A percentile compares a stretch with the other conserved stretches of the same genome.
These are phyloP conservation scores for Ophioderma brevispina DNA, from an alignment of 35 echinoderm and acorn worm genomes.

Conservation along the genomic window DNA sequence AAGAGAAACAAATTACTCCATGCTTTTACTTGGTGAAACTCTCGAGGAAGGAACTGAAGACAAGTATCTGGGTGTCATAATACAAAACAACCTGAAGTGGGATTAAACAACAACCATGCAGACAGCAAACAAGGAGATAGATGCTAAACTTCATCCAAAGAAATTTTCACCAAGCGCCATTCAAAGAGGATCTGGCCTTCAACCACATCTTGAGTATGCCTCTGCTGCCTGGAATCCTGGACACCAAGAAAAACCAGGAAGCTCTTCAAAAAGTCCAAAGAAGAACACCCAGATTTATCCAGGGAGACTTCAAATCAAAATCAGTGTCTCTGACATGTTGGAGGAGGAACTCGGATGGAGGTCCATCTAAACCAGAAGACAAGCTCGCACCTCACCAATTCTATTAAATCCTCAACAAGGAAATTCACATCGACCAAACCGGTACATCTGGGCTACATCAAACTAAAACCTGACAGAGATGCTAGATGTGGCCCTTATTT, in stretches of 20 bases:
- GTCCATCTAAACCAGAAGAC: no score
- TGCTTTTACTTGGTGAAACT: conserved; percentile 29
- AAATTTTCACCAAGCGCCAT: conserved; percentile 23
- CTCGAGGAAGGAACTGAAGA: conserved; percentile 22
- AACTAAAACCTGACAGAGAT: no score
- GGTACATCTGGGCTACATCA: no score
- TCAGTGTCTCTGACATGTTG: no score
- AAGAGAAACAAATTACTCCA: no score
- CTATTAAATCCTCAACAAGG: no score
- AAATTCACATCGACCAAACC: no score
- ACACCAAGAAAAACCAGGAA: not conserved
- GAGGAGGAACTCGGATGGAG: no score
- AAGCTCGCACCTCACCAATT: no score
- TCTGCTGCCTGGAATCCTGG: conserved; percentile 23
- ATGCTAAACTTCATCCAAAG: not conserved
- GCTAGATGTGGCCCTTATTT: no score
- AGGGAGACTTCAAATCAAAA: no score
- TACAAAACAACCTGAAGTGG: conserved; percentile 49
- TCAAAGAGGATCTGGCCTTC: conserved; percentile 18
- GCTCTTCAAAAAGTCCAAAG: not conserved
- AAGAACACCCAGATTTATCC: no score
- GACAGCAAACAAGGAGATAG: not conserved
- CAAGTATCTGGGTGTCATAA: conserved; percentile 36
- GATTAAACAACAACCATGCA: not conserved
- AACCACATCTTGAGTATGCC: conserved; percentile 29